Conservation (phyloP, 2,797 vertebrate species). For the Centroberyx gerrardi region DNA sequence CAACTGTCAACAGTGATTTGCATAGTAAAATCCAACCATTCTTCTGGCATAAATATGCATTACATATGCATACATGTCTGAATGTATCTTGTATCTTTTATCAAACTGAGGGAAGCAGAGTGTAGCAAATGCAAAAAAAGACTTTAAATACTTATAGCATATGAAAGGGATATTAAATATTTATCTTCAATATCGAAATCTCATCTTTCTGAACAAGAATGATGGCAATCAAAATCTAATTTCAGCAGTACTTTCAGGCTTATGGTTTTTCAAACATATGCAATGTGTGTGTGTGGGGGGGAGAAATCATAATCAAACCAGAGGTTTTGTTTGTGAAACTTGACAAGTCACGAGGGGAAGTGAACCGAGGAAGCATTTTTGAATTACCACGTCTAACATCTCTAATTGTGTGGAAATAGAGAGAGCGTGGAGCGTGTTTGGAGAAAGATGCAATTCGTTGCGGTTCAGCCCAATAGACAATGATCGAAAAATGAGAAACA, state of each 20-base stretch:
- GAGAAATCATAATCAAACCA: too few species aligned
- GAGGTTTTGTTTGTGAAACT: neutral
- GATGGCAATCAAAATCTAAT: neutral
- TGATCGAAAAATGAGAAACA: constrained; percentile 23
- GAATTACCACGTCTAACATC: neutral
- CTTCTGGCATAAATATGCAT: constrained; percentile 17
- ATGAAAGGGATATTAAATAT: neutral
- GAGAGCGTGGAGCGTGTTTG: neutral
- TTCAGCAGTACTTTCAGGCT: neutral
- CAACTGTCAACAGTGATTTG: constrained; percentile 21
- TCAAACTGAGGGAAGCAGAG: neutral
- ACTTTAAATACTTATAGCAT: neutral
- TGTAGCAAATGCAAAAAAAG: neutral
- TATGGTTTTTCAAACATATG: neutral
- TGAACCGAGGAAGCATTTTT: neutral
- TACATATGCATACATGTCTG: too few species aligned
- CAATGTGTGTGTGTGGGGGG: neutral
- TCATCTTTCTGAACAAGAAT: neutral
- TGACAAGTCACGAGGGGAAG: neutral
- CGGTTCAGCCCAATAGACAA: constrained; percentile 8
- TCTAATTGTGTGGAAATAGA: neutral
- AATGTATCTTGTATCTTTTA: neutral
- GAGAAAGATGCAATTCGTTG: constrained; percentile 1
- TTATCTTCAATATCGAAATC: neutral
- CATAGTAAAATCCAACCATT: constrained; percentile 29